Evolutionary conservation across 1,140 invertebrate species (phyloP), one percentile per base, ranked within the genome.

Genomic region (Campoletis sonorensis): DNA sequence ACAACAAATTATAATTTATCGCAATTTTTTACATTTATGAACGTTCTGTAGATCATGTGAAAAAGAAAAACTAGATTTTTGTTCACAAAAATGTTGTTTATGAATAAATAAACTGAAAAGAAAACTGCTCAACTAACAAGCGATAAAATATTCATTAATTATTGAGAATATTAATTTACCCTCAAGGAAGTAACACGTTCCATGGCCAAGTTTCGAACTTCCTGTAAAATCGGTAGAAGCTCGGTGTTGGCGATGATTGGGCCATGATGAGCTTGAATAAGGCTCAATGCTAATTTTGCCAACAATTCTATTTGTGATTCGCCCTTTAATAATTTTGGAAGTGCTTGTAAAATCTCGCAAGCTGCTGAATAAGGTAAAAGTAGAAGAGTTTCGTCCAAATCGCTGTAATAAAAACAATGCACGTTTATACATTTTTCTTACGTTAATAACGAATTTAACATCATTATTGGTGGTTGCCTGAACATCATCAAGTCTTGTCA

Each of bases 361-460:
- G 98, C 96, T 76, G 95, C 94, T 30, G 95, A 93, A 87, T 98
- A 98, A 23, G 98, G 97, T 30, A 99, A 91, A 11, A 98, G 91
- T 0, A 99, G 88, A 3, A 99, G 91, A 0, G 97, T 94, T 92
- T 98, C 97, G 90, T 99, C 97, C 61, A 99, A 91, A 88, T 99
- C 97, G 90, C 97, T 97, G 88, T 23, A 93, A 93, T 86, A 77
- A 82, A 85, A 79, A 80, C 26, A 77, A 51, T 64, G 8, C n/a
- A 33, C 30, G 30, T 2, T 33, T 7, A 33, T 4, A 33, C 30
- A 33, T 33, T 4, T 33, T 33, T 7, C 30, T 33, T 7, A 33
- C 7, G 30, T 33, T 33, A 33, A 33, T 33, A 33, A 33, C 30
- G 7, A 33, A 33, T 4, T 33, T 4, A 33, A 7, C 7, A 33